Evolutionary conservation across 2,797 vertebrate genomes (phyloP).

Genomic region (Malacoraja senta): DNA sequence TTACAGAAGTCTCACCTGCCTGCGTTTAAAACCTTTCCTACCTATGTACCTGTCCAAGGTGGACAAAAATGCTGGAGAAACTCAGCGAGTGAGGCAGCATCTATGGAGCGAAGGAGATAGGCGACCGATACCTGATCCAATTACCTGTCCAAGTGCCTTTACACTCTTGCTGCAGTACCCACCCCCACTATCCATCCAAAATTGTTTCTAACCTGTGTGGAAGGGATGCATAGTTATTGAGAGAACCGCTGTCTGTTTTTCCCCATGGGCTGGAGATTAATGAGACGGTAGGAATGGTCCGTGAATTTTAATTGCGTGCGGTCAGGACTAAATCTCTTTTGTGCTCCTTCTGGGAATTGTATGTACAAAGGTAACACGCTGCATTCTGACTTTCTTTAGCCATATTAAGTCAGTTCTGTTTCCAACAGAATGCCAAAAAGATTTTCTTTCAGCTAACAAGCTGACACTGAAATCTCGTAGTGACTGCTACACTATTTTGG

Average conservation of each 20-base stretch:
- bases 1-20: no score
- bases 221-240: neutral
- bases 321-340: neutral
- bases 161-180: no score
- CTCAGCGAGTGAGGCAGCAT: no score
- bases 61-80: no score
- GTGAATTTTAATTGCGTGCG: neutral
- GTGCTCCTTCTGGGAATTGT: neutral
- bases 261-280: neutral
- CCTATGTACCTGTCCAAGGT: no score
- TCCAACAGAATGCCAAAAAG: neutral
- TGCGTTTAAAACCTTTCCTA: no score
- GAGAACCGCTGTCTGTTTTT: neutral
- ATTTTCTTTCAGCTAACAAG: neutral
- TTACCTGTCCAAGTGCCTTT: no score
- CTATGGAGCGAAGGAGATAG: no score
- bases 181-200: neutral
- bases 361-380: neutral
- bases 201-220: neutral
- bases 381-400: neutral
- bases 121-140: no score
- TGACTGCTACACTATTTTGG: neutral
- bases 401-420: neutral
- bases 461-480: neutral
- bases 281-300: neutral